phyloP scores from a whole-genome alignment of 1,140 invertebrate genomes.

The Leptopilina boulardi region DNA sequence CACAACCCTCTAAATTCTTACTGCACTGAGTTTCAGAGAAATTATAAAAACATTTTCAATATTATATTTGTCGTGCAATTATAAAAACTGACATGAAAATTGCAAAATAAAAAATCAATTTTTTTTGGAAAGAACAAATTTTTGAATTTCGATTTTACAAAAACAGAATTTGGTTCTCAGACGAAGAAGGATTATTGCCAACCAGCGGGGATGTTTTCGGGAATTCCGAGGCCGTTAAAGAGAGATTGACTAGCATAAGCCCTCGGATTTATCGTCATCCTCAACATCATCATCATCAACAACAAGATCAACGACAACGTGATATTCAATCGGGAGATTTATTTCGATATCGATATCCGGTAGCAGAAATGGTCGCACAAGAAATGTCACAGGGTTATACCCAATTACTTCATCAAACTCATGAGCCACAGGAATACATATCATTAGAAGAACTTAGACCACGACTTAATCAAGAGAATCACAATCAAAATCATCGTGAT shows the following conservation, averaged over 20 bases:
- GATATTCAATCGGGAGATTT: slow-evolving; percentile 52
- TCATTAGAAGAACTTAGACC: slow-evolving; percentile 68
- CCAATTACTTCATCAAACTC: slow-evolving; percentile 66
- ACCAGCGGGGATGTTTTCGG: slow-evolving; percentile 60
- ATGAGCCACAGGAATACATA: slow-evolving; percentile 68
- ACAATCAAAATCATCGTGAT: slow-evolving; percentile 46
- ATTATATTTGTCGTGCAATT: no score
- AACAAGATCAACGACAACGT: slow-evolving; percentile 42
- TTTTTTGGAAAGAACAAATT: neutral
- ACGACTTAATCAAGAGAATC: slow-evolving; percentile 59
- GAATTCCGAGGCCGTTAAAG: slow-evolving; percentile 57
- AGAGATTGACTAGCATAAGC: slow-evolving; percentile 58
- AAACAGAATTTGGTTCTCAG: slow-evolving; percentile 51
- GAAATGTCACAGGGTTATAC: slow-evolving; percentile 70
- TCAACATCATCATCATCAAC: slow-evolving; percentile 45
- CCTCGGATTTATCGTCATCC: slow-evolving; percentile 50
- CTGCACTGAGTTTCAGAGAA: no score
- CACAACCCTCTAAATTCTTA: no score
- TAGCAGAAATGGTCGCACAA: slow-evolving; percentile 69
- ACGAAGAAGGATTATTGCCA: slow-evolving; percentile 65
- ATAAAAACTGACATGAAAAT: no score
- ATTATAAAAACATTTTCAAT: no score
- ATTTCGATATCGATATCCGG: slow-evolving; percentile 52
- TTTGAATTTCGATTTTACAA: slow-evolving; percentile 29
- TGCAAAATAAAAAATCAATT: neutral